phyloP scores from a whole-genome alignment of 2,888 invertebrate genomes.

The Argyra leucocephala region DNA sequence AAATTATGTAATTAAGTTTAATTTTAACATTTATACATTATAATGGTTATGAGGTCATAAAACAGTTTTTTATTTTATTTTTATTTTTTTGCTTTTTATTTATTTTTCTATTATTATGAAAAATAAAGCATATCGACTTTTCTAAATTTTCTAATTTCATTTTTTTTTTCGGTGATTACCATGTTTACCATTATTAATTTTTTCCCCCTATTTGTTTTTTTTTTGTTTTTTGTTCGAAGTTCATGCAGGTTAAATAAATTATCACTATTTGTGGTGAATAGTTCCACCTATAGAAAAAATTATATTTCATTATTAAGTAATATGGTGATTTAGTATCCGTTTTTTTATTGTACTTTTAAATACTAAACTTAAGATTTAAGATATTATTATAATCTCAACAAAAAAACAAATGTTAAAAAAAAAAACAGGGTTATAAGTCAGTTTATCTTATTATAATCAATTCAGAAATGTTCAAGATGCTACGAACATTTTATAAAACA shows the following conservation, averaged over 20 bases:
- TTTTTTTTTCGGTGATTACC: background rate
- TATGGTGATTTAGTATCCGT: no score
- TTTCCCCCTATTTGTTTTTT: background rate
- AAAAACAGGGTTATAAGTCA: no score
- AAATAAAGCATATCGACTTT: background rate
- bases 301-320: no score
- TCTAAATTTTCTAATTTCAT: background rate
- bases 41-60: slow-evolving; percentile 6
- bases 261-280: background rate
- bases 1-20: slow-evolving; percentile 3
- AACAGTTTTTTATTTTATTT: background rate
- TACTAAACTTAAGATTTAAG: no score
- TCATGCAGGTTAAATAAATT: background rate
- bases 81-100: background rate
- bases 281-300: no score
- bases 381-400: no score
- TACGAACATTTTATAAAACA: no score
- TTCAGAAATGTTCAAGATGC: no score
- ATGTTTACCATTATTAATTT: background rate
- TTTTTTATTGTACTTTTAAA: no score
- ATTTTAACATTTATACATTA: background rate
- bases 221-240: background rate
- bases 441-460: no score
- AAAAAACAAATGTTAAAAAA: no score
- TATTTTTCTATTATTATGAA: background rate